phyloP scores from a whole-genome alignment of 2,113 vertebrate species.

The Lichenostomus cassidix region DNA sequence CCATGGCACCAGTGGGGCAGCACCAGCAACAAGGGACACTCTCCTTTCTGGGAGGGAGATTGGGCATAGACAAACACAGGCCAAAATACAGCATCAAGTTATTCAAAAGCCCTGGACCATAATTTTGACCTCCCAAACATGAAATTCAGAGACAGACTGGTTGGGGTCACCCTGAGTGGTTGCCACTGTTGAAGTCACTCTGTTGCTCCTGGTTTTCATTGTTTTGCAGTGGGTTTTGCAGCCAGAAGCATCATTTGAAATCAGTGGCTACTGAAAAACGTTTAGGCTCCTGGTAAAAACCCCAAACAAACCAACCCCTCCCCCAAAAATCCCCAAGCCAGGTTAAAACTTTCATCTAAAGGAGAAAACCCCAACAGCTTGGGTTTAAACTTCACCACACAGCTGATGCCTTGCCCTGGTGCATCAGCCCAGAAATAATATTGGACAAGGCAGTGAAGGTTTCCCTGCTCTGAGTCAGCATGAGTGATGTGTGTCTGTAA shows the following conservation, averaged over 20 bases:
- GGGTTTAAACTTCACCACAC: not conserved
- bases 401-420: not conserved
- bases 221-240: not conserved
- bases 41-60: not conserved
- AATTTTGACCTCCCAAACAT: not conserved
- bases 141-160: not conserved
- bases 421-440: not conserved
- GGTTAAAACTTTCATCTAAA: not conserved
- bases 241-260: not conserved
- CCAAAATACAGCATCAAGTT: not conserved
- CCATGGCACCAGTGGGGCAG: fast-evolving
- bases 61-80: not conserved
- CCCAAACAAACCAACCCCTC: not conserved
- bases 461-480: not conserved
- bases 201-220: not conserved
- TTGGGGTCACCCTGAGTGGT: not conserved
- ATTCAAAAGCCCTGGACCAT: not conserved
- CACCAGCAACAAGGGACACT: fast-evolving
- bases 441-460: not conserved
- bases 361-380: not conserved
- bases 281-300: not conserved
- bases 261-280: fast-evolving
- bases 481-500: not conserved
- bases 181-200: not conserved
- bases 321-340: not conserved